Evolutionary conservation across 2,797 vertebrate genomes (phyloP), one percentile per base, ranked within the genome.

Genomic region (Anniella stebbinsi): DNA sequence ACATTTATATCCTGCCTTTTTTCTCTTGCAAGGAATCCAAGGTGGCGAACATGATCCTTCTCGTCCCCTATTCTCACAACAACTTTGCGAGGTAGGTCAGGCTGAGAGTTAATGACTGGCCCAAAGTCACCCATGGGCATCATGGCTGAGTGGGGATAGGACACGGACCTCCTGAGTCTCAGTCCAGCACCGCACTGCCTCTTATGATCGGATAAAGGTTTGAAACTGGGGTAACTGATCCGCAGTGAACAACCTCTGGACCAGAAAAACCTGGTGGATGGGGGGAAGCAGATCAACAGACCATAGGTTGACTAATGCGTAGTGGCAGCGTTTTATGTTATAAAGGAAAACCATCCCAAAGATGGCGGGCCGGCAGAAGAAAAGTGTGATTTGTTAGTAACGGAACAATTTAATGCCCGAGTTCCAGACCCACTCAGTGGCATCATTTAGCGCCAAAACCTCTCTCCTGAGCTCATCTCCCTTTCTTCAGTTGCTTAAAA

Each of bases 401-500:
- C 93, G 51, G 91, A 93, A 86, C 95, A 89, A 97, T 97, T 97
- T 96, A 96, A 97, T 96, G 96, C 93, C 94, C 96, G 95, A 96
- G 93, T 96, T 97, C 94, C 94, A 94, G 92, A 89, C 80, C 93
- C 89, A 94, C 91, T 96, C 96, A 93, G 73, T 88, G 36, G 96
- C 95, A 97, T 97, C 96, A 95, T 96, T 96, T 95, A 92, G 84
- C 94, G 94, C 97, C 95, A 94, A 94, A 92, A 93, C 91, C 33
- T 28, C 69, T 73, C n/a, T 81, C 66, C 30, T 51, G 89, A 96
- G 96, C 97, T 96, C 96, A 93, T 97, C 97, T 96, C 93, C 95
- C 96, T 95, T 97, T 97, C 97, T 97, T 97, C 97, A 96, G 95
- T 98, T 98, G 98, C 98, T 98, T 99, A 99, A 99, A 98, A 98